Evolutionary conservation across 2,888 invertebrate species (phyloP), one percentile per base, ranked within the genome.

Genomic region (Pyrgus malvae): DNA sequence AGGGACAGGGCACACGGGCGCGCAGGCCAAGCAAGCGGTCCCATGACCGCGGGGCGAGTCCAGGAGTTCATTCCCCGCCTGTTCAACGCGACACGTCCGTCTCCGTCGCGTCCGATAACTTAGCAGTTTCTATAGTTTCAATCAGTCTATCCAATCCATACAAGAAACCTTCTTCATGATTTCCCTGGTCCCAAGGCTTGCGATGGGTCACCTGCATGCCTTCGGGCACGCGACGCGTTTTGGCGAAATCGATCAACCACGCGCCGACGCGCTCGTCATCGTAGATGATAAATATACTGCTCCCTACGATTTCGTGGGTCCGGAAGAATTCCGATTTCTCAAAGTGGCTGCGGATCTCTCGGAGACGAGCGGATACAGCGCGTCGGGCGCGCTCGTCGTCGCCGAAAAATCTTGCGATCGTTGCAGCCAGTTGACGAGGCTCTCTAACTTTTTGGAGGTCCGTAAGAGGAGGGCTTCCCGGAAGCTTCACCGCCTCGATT

Each of bases 241-340:
- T 99, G 42, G 98, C 98, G 77, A 99, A 99, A 79, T 99, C 99
- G 60, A 99, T 99, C 65, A 99, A 91, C 99, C 99, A 99, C 5
- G 95, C 97, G 17, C 98, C 98, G 27, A 96, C 95, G 69, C 95
- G 95, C 57, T 93, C 92, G 56, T 95, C 93, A 76, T 99, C 99
- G 78, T 97, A 97, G 59, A 99, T 95, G 69, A 99, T 95, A 70
- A 99, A 95, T 64, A 99, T 93, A 80, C 98, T 98, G 83, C 98
- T 98, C 27, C 97, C 97, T 69, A 98, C 95, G 56, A 98, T 96
- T 92, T 99, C 98, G 75, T 98, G 97, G 12, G 91, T 92, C 69
- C 93, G 93, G 82, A 98, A 98, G 80, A 94, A 96, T 27, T 94
- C 91, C 0, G 97, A 98, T 60, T 93, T 92, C 74, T 98, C 97